These are phyloP conservation scores for Trissolcus brochymenae DNA, from an alignment of 2,888 invertebrate species.

Conservation along the genomic window DNA sequence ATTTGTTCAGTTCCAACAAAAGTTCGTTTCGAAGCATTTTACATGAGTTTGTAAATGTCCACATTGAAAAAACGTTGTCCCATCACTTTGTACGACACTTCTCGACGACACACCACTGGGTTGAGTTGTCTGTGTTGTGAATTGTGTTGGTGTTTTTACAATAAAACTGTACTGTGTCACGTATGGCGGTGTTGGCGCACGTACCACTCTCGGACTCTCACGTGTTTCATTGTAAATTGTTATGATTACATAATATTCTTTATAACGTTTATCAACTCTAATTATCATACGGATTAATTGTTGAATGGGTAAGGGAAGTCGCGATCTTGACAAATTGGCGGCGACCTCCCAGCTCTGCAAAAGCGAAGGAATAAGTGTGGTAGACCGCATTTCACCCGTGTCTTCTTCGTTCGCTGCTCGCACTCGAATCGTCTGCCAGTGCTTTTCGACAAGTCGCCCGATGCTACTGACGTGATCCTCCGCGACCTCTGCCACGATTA, in stretches of 20 bases:
- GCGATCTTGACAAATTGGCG: conserved; percentile 58
- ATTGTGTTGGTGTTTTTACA: conserved; percentile 11
- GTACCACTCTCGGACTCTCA: conserved; percentile 59
- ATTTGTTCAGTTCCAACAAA: conserved; percentile 74
- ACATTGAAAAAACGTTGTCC: conserved; percentile 58
- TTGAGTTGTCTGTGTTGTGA: conserved; percentile 27
- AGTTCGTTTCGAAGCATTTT: conserved; percentile 70
- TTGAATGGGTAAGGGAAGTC: conserved; percentile 63
- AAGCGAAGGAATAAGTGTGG: conserved; percentile 67
- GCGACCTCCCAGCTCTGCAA: conserved; percentile 63
- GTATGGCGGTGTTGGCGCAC: conserved; percentile 18
- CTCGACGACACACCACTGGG: no score
- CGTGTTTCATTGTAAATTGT: conserved; percentile 55
- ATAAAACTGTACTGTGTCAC: no score
- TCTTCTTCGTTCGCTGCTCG: conserved; percentile 63
- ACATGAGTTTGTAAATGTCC: conserved; percentile 67
- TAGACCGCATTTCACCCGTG: conserved; percentile 63
- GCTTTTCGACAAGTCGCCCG: conserved; percentile 53
- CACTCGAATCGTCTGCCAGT: conserved; percentile 56
- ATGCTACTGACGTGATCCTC: conserved; percentile 73
- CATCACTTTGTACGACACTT: no score
- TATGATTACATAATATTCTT: conserved; percentile 69
- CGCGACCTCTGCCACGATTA: conserved; percentile 70
- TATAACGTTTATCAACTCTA: conserved; percentile 69
- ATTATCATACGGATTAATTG: conserved; percentile 70